Evolutionary conservation across 1,140 invertebrate species (phyloP), one percentile per base, ranked within the genome.

Genomic region (Leucophenga varia): DNA sequence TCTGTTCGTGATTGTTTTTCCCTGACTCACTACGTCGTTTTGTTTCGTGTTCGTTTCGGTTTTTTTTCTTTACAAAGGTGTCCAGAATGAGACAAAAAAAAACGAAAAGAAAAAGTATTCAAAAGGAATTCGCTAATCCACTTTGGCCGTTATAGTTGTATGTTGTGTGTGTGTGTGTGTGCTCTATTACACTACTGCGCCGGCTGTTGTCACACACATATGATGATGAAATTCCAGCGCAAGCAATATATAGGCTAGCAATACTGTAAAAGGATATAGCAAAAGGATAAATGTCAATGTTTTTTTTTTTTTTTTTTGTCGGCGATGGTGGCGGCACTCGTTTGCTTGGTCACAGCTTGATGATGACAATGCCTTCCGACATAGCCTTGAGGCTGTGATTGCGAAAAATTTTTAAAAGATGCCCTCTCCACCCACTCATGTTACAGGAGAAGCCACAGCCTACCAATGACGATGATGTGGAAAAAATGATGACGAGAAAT

Each of bases 1-100:
- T 69, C 64, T 69, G 64, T 69, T 55, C 64, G 60, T 69, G 64
- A 69, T 69, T 69, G 64, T 68, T 68, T 68, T 68, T 64, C 53
- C 50, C 34, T 9, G 34, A 6, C 8, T 2, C 35, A 14, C 18
- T 25, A 25, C 10, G 22, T 25, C 22, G 22, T 25, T 6, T 25
- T 25, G 5, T 10, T 6, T 25, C 10, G 22, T 10, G 22, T 25
- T 25, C 22, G 22, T 25, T 25, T 25, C 10, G 22, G 22, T 25
- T 25, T 25, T 25, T 25, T 6, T 25, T 25, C 10, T 25, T 25
- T 5, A 25, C 22, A 6, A 52, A 52, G 49, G 52, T 55, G 52
- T 52, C 49, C 49, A 52, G 31, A 16, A 21, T n/a, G n/a, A n/a
- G n/a, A n/a, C n/a, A n/a, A n/a, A n/a, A n/a, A n/a, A n/a, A n/a